Percentiles rank a stretch among this genome's conserved stretches.
Conservation (phyloP, 2,113 vertebrate genomes). For the Dolichallabes microphthalmus region DNA sequence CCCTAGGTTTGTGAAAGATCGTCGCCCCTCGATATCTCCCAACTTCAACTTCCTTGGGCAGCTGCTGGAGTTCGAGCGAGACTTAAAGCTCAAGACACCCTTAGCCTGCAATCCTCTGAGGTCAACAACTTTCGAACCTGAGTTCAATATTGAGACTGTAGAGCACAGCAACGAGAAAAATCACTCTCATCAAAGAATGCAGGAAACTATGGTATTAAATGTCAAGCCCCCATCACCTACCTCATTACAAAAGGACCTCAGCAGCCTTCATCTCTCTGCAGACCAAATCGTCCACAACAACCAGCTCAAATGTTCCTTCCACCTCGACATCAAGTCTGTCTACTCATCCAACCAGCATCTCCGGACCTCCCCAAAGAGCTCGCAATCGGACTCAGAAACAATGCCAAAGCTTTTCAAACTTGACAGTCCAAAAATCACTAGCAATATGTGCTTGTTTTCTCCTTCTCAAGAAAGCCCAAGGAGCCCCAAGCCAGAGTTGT, state of each 20-base stretch:
- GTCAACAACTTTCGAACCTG: constrained; percentile 5
- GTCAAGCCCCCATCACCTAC: constrained; percentile 77
- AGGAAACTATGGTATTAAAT: constrained; percentile 51
- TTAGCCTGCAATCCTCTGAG: constrained; percentile 66
- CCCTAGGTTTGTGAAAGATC: constrained; percentile 89
- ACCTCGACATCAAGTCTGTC: constrained; percentile 93
- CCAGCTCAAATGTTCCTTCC: constrained; percentile 94
- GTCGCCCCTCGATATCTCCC: constrained; percentile 91
- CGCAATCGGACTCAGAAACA: constrained; percentile 76
- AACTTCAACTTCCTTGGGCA: constrained; percentile 98
- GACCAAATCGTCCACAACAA: constrained; percentile 93
- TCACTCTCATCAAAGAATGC: constrained; percentile 44
- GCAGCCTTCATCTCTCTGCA: constrained; percentile 86
- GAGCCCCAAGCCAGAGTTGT: constrained; percentile 71
- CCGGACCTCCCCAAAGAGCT: constrained; percentile 19
- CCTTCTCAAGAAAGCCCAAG: constrained; percentile 77
- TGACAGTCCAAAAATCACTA: constrained; percentile 80
- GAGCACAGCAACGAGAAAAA: background rate
- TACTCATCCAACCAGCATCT: constrained; percentile 75
- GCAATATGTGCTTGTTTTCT: constrained; percentile 72
- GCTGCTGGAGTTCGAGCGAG: constrained; percentile 93
- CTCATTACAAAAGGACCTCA: constrained; percentile 87
- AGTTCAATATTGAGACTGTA: constrained; percentile 20
- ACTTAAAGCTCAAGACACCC: constrained; percentile 81
- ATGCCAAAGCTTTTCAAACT: constrained; percentile 91